phyloP scores from a whole-genome alignment of 2,113 vertebrate species.

The Paratilapia polleni region DNA sequence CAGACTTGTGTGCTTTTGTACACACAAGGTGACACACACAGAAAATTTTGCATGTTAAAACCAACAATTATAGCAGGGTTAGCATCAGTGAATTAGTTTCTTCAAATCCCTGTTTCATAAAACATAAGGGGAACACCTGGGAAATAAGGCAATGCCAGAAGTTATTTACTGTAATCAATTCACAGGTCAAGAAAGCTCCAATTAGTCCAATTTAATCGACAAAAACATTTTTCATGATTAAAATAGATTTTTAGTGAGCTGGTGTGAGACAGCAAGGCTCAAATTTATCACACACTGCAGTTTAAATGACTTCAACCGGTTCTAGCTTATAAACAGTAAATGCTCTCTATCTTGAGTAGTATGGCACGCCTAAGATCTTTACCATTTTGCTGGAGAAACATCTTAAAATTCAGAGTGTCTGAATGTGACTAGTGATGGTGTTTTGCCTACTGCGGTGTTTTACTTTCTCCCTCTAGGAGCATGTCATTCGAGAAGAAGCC shows the following conservation, averaged over 20 bases:
- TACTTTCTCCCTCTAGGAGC: conserved; percentile 82
- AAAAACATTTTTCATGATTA: conserved; percentile 19
- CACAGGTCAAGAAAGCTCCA: conserved; percentile 8
- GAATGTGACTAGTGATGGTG: not conserved
- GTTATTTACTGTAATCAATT: conserved; percentile 29
- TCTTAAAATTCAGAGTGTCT: not conserved
- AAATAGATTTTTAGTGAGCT: conserved; percentile 30
- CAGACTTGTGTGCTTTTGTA: not conserved
- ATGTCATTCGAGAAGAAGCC: conserved; percentile 92
- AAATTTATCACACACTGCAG: not conserved
- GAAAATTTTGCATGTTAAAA: not conserved
- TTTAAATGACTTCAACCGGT: conserved; percentile 3
- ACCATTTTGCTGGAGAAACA: not conserved
- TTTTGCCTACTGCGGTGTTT: conserved; percentile 12
- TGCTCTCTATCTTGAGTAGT: accelerated
- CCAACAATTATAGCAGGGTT: not conserved
- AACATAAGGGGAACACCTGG: not conserved
- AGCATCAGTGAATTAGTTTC: not conserved
- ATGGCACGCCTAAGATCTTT: not conserved
- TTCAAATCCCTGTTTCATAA: not conserved
- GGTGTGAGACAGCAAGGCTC: not conserved
- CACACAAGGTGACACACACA: not conserved
- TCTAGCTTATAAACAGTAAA: conserved; percentile 3
- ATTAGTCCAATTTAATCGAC: conserved; percentile 34
- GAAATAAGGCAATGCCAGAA: conserved; percentile 26